A percentile compares a stretch with the other conserved stretches of the same genome.
phyloP scores from a whole-genome alignment of 92 coral and sea anemone species.

The Palythoa grandis region DNA sequence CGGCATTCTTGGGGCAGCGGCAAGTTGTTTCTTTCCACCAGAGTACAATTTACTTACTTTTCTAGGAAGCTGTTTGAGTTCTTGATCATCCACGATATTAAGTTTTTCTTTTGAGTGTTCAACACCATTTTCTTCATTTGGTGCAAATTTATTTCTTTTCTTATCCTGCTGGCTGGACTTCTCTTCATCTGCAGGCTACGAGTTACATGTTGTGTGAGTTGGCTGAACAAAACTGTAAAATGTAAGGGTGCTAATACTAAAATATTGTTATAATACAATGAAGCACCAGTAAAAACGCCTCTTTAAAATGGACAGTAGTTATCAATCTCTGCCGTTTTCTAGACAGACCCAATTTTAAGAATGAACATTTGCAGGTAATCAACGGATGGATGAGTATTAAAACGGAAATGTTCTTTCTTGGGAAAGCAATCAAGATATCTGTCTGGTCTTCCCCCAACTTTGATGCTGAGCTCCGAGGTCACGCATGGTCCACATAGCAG shows the following conservation, averaged over 20 bases:
- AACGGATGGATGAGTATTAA: too few relatives aligned
- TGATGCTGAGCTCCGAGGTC: too few relatives aligned
- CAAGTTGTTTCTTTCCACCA: too few relatives aligned
- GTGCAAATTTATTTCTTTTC: constrained; percentile 27
- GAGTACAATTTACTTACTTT: background rate
- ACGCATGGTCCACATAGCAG: too few relatives aligned
- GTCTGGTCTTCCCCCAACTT: too few relatives aligned
- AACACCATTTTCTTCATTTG: background rate
- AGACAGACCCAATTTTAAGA: background rate
- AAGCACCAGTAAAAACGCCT: background rate
- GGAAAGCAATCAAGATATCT: too few relatives aligned
- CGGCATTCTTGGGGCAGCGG: too few relatives aligned
- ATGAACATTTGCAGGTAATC: too few relatives aligned
- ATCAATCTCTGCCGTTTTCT: background rate
- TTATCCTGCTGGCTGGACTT: background rate
- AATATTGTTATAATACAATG: background rate
- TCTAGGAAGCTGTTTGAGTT: background rate
- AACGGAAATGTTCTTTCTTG: too few relatives aligned
- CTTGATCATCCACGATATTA: background rate
- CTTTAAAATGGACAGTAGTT: background rate
- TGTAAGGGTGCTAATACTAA: background rate
- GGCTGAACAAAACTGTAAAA: background rate
- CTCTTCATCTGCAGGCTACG: constrained; percentile 42
- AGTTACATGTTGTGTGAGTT: background rate
- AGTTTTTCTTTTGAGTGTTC: background rate